Conservation (phyloP, 2,113 vertebrate genomes). For the Poecile atricapillus region DNA sequence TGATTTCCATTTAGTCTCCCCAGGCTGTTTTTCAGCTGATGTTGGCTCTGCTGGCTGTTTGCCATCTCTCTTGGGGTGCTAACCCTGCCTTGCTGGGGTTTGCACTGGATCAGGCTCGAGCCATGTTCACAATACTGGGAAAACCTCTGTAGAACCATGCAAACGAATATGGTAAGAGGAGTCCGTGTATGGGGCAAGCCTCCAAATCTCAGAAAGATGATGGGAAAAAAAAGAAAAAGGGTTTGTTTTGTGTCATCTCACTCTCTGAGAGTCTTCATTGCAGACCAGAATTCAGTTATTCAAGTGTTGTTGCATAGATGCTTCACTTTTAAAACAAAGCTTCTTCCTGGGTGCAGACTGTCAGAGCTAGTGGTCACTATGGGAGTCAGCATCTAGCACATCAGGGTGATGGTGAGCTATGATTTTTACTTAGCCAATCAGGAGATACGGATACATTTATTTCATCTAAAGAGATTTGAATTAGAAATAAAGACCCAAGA, state of each 20-base stretch:
- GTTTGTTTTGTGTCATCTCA: neutral
- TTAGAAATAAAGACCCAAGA: neutral
- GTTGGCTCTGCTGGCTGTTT: neutral
- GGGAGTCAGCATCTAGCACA: too few relatives aligned
- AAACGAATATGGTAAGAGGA: fast-evolving
- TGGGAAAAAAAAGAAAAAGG: neutral
- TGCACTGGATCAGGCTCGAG: neutral
- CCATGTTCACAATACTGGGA: fast-evolving
- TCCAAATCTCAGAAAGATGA: neutral
- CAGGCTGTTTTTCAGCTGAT: neutral
- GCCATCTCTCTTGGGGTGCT: neutral
- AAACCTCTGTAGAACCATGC: neutral
- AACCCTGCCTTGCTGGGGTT: neutral
- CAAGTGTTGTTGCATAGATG: neutral
- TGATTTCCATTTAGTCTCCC: fast-evolving
- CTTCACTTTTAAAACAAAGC: neutral
- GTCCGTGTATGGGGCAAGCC: fast-evolving
- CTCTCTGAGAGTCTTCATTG: neutral
- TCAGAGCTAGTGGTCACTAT: neutral
- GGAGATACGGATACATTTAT: neutral
- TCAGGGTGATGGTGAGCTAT: neutral
- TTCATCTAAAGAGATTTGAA: neutral
- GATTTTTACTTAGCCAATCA: neutral
- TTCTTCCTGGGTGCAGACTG: neutral
- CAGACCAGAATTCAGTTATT: neutral